Evolutionary conservation across 1,140 invertebrate species (phyloP), one percentile per base, ranked within the genome.

Genomic region (Cydia strobilella): DNA sequence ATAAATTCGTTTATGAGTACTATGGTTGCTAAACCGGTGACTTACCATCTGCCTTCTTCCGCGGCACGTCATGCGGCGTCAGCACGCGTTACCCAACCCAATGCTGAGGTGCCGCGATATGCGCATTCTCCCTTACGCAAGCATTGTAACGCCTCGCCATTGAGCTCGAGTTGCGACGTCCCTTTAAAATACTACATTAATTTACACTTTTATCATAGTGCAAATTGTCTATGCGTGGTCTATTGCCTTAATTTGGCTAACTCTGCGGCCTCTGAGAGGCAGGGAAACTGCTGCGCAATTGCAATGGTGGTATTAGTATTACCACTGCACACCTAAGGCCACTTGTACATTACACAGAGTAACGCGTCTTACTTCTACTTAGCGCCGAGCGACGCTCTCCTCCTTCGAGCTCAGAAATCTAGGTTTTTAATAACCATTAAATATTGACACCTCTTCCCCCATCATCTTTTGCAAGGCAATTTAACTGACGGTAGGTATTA

Each of bases 71-170:
- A 23, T 59, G 54, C 54, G 10, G 18, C 54, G 54, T 59, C 54
- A 59, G 54, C 54, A 23, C 20, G 54, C 51, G 54, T 59, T 59
- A 20, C 54, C 54, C 54, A 59, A 59, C 20, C 54, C 54, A 23
- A 20, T 23, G 20, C 7, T 59, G 54, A 59, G 20, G 20, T 23
- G 20, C 54, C 12, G 54, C 20, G 54, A 20, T 59, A 23, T 59
- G 54, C 54, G 54, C 54, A 59, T 59, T 59, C 20, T 23, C 20
- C 54, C 20, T 59, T 59, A 59, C 54, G 54, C 20, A 59, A 59
- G 20, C 54, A 23, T 23, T 59, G 54, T 23, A 23, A 59, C 54
- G 54, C 20, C 54, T 59, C 48, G 48, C 54, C 54, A 59, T 23
- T 59, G 20, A 23, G 54, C 54, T 59, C 54, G 20, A 12, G 54